Evolutionary conservation across 2,888 invertebrate genomes (phyloP).

Genomic region (Andrena chrysosceles): DNA sequence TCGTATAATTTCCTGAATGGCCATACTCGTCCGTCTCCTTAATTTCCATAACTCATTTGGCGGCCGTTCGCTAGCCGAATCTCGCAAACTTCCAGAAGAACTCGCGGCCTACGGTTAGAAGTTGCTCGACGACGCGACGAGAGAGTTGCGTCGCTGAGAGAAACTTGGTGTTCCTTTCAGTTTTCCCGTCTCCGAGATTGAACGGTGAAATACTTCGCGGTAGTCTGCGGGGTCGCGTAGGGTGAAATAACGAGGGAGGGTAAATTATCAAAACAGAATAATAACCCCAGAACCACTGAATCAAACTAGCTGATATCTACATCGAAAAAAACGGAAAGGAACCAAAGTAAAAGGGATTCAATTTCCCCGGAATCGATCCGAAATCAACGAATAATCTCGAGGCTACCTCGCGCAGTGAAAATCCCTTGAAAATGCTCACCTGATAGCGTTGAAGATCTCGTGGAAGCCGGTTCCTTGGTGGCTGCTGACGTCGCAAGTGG

Average conservation of each 20-base stretch:
- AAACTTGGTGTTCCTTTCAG: slow-evolving; percentile 6
- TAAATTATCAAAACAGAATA: background rate
- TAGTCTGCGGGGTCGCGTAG: too few species aligned
- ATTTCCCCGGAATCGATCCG: background rate
- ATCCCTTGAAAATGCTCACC: slow-evolving; percentile 64
- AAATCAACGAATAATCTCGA: slow-evolving; percentile 7
- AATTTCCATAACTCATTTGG: slow-evolving; percentile 73
- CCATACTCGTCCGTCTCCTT: slow-evolving; percentile 62
- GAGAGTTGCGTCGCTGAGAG: background rate
- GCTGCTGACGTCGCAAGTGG: slow-evolving; percentile 84
- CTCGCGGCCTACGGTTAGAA: slow-evolving; percentile 14
- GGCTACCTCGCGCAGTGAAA: background rate
- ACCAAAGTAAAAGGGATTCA: background rate
- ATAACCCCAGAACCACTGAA: background rate
- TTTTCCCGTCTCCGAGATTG: background rate
- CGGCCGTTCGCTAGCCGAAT: slow-evolving; percentile 50
- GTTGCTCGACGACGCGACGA: background rate
- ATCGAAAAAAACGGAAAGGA: background rate
- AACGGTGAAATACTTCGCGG: background rate
- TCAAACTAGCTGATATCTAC: too few species aligned
- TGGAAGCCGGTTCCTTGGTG: slow-evolving; percentile 85
- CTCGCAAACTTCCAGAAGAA: slow-evolving; percentile 41
- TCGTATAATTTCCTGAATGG: slow-evolving; percentile 66
- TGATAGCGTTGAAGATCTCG: slow-evolving; percentile 84
- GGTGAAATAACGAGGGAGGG: too few species aligned